Evolutionary conservation across 1,140 invertebrate genomes (phyloP).

Genomic region (Drosophila punjabiensis): DNA sequence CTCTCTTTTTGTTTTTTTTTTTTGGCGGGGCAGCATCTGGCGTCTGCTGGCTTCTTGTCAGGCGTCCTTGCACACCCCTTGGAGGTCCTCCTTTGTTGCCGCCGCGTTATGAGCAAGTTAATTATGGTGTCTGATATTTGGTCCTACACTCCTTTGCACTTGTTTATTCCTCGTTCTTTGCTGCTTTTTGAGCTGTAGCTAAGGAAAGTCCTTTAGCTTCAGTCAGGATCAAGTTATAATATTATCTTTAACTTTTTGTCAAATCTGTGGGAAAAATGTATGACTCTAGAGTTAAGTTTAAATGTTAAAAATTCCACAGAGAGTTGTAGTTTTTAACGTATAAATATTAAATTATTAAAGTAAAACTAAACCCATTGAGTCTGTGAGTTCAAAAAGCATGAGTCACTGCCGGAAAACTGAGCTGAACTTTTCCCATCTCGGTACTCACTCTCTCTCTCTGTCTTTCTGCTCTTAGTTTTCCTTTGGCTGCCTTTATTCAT

Average conservation of each 20-base stretch:
- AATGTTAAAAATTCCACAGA: neutral
- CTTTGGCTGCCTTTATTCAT: conserved; percentile 61
- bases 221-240: too few relatives aligned
- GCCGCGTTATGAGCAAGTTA: conserved; percentile 77
- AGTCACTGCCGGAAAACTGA: conserved; percentile 7
- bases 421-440: conserved; percentile 1
- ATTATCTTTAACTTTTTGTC: neutral
- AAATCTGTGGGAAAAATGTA: too few relatives aligned
- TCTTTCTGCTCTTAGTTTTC: neutral
- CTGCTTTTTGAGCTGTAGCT: conserved; percentile 6
- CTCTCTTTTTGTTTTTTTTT: conserved; percentile 15
- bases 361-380: neutral
- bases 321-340: too few relatives aligned
- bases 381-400: neutral
- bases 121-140: conserved; percentile 81
- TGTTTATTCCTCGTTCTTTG: neutral
- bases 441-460: neutral
- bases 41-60: conserved; percentile 30
- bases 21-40: conserved; percentile 56
- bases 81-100: conserved; percentile 39
- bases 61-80: conserved; percentile 26
- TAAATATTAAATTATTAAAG: neutral
- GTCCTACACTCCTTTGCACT: conserved; percentile 39
- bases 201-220: neutral
- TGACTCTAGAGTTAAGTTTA: neutral